Conservation (phyloP, 2,888 invertebrate species). For the Calliopum simillimum region DNA sequence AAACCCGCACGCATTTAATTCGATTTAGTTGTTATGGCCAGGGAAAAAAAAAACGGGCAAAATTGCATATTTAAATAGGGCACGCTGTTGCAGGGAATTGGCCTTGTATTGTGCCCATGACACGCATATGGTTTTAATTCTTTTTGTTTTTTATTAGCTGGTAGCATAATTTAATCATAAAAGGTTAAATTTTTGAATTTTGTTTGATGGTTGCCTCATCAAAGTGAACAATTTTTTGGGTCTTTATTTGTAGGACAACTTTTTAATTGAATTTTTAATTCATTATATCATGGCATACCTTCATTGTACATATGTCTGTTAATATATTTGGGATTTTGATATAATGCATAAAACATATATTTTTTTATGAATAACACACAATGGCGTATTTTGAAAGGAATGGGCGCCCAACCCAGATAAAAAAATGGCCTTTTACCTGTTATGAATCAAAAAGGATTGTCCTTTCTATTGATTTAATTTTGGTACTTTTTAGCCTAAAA, state of each 20-base stretch:
- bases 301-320: too few species aligned
- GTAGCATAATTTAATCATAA: conserved; percentile 14
- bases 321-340: too few species aligned
- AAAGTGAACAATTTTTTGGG: neutral
- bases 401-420: too few species aligned
- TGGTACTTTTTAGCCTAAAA: too few species aligned
- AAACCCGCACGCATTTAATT: conserved; percentile 3
- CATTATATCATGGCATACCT: neutral
- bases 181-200: conserved; percentile 3
- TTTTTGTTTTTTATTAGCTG: conserved; percentile 3
- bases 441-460: too few species aligned
- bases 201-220: conserved; percentile 21
- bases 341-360: too few species aligned
- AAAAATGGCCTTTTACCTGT: too few species aligned
- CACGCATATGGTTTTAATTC: conserved; percentile 4
- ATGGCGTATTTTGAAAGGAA: too few species aligned
- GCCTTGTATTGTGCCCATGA: neutral
- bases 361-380: too few species aligned
- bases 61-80: neutral
- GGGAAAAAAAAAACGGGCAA: neutral
- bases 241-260: neutral
- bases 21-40: neutral
- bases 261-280: conserved; percentile 36
- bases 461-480: too few species aligned
- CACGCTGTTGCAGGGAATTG: neutral